Base-by-base conservation (phyloP, 2,113 vertebrate genomes). In the Sarotherodon lohbergeri region DNA sequence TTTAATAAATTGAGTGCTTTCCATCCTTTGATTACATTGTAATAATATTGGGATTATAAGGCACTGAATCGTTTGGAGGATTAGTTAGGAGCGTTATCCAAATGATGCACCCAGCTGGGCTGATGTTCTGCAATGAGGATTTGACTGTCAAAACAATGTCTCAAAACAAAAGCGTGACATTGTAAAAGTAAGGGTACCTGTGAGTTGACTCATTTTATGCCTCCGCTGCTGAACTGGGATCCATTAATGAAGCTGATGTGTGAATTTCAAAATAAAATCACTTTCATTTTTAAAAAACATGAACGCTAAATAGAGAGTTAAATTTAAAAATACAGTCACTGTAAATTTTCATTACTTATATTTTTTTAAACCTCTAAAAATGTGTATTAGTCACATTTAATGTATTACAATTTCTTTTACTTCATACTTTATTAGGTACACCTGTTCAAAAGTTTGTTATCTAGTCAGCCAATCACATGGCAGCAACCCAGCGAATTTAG, bases 1-100 rank as follows among this genome's bases (percentile, higher is more conserved):
- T 83, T 90, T 16, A 82, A 71, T 86, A 76, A 89, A 81, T 63
- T 66, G 16, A 87, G 16, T 83, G 68, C 52, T 78, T 66, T 83
- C 71, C 17, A 66, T 29, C 80, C 34, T 50, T 71, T 88, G 29
- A 78, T 88, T 56, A 68, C 54, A 83, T 81, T 78, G 54, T 41
- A 73, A 83, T 85, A 66, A 84, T 50, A 50, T 50, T 78, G 43
- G 71, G 71, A 78, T 78, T 78, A 50, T 19, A 78, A 48, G 27
- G 24, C 10, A 9, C 71, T 78, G 43, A 32, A 78, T 78, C 29
- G 9, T 78, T 39, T n/a, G 71, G 43, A 50, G 71, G 71, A 78
- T 78, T 78, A 78, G 43, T 78, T 32, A 50, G 71, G 43, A 50
- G 43, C 6, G 43, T 50, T 78, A 78, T 32, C 43, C 46, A 78